Evolutionary conservation across 2,113 vertebrate genomes (phyloP).

Genomic region (Gobiocypris rarus): DNA sequence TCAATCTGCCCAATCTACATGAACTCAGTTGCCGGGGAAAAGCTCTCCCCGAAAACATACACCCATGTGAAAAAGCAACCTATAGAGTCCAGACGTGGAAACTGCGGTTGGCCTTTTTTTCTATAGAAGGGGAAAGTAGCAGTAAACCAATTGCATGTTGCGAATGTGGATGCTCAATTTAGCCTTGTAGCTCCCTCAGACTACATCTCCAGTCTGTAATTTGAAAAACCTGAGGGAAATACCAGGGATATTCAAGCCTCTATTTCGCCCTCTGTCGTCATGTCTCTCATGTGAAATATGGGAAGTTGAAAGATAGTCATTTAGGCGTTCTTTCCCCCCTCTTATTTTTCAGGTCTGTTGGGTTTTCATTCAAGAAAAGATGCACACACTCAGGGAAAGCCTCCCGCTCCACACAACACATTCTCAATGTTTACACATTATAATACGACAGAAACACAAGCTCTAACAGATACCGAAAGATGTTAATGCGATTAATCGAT

Average conservation of each 20-base stretch:
- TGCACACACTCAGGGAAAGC: background rate
- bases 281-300: slow-evolving; percentile 65
- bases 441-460: background rate
- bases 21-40: slow-evolving; percentile 5
- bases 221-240: slow-evolving; percentile 73
- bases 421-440: background rate
- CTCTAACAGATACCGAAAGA: too few species aligned
- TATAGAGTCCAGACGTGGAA: slow-evolving; percentile 62
- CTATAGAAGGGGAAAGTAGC: slow-evolving; percentile 26
- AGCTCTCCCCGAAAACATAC: slow-evolving; percentile 38
- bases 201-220: slow-evolving; percentile 71
- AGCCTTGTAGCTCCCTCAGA: slow-evolving; percentile 56
- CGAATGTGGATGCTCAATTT: slow-evolving; percentile 60
- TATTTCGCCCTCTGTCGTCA: slow-evolving; percentile 68
- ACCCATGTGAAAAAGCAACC: slow-evolving; percentile 53
- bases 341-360: slow-evolving; percentile 10
- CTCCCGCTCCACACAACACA: background rate
- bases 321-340: background rate
- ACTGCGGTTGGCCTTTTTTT: slow-evolving; percentile 50
- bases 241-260: slow-evolving; percentile 69
- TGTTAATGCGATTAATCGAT: too few species aligned
- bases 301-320: background rate
- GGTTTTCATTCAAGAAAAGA: slow-evolving; percentile 28
- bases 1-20: slow-evolving; percentile 23
- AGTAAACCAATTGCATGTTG: slow-evolving; percentile 62